Percentiles rank a stretch among this genome's conserved stretches.
These are phyloP conservation scores for Phortica okadai DNA, from an alignment of 2,888 invertebrate species.

Conservation along the genomic window DNA sequence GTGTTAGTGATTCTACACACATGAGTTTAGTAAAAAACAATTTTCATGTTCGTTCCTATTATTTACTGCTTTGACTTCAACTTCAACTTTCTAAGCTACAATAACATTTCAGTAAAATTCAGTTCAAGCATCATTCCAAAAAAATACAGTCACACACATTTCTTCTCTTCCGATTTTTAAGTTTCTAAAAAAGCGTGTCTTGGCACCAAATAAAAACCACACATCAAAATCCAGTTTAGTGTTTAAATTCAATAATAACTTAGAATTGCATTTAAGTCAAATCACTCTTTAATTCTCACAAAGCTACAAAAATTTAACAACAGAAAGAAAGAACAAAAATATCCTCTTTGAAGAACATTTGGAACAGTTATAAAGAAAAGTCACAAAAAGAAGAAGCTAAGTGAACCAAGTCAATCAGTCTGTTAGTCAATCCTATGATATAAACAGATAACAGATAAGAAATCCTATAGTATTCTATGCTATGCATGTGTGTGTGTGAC, in stretches of 20 bases:
- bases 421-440: neutral
- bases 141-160: constrained; percentile 24
- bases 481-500: constrained; percentile 13
- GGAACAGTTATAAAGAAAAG: neutral
- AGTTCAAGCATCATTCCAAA: constrained; percentile 1
- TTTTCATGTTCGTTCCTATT: neutral
- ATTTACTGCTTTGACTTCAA: constrained; percentile 1
- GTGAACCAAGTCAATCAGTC: too few species aligned
- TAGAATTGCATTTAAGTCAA: neutral
- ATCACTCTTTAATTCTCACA: neutral
- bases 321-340: neutral
- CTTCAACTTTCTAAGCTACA: constrained; percentile 7
- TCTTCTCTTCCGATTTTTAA: constrained; percentile 23
- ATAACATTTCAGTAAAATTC: constrained; percentile 4
- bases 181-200: constrained; percentile 21
- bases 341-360: neutral
- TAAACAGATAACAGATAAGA: neutral
- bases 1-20: too few species aligned
- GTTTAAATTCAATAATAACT: constrained; percentile 1
- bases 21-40: too few species aligned
- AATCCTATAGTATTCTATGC: neutral
- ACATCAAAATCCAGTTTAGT: constrained; percentile 20
- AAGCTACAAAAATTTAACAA: neutral
- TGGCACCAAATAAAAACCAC: constrained; percentile 15
- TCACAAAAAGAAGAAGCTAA: neutral